Conservation (phyloP, 2,797 vertebrate species). For the Anguilla pacifica region DNA sequence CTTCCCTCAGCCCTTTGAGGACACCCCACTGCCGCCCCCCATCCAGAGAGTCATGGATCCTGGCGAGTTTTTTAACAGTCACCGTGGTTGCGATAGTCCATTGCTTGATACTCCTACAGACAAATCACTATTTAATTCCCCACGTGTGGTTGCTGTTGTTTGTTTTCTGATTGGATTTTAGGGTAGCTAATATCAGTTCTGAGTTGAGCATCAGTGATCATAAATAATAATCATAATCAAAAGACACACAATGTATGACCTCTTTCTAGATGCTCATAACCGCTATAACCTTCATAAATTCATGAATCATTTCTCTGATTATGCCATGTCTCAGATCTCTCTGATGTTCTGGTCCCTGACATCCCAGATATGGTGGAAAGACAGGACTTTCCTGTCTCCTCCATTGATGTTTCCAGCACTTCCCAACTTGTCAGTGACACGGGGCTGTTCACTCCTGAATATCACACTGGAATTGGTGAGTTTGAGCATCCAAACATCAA, state of each 20-base stretch:
- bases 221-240: not conserved
- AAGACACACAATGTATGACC: not conserved
- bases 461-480: not conserved
- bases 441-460: not conserved
- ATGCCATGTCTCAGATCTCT: not conserved
- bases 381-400: conserved; percentile 2
- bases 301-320: not conserved
- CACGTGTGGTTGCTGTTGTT: too few relatives aligned
- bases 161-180: too few relatives aligned
- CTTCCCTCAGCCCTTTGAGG: conserved; percentile 56
- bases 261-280: not conserved
- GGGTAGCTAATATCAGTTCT: too few relatives aligned
- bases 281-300: not conserved
- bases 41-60: conserved; percentile 90
- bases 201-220: not conserved
- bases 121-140: too few relatives aligned
- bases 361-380: not conserved
- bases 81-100: not conserved
- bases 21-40: conserved; percentile 80
- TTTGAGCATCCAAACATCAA: not conserved
- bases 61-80: conserved; percentile 65
- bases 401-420: not conserved
- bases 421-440: not conserved
- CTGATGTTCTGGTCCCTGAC: not conserved
- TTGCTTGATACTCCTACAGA: too few relatives aligned